Conservation (phyloP, 2,797 vertebrate species). For the Hirundo rustica region DNA sequence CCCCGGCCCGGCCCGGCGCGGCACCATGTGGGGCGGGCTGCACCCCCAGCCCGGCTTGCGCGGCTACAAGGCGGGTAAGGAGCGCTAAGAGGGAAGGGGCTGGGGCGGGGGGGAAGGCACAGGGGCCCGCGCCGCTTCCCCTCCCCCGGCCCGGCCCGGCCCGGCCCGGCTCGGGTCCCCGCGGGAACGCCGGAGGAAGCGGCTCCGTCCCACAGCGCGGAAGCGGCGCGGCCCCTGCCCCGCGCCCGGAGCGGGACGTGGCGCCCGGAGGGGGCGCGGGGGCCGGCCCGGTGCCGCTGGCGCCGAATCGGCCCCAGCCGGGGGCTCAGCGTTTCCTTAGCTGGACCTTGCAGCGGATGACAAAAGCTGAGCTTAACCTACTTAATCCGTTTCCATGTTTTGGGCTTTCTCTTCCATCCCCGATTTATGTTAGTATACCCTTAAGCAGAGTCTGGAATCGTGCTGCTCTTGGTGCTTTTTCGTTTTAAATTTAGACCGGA, state of each 20-base stretch:
- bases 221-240: neutral
- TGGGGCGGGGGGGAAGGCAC: neutral
- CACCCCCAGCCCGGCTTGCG: slow-evolving; percentile 41
- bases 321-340: neutral
- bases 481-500: neutral
- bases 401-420: neutral
- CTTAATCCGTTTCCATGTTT: neutral
- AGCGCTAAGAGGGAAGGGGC: neutral
- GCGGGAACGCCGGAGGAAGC: neutral
- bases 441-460: neutral
- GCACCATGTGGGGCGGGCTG: slow-evolving; percentile 63
- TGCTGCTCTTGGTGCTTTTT: neutral
- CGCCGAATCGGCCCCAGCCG: neutral
- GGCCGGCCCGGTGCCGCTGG: neutral
- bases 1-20: neutral
- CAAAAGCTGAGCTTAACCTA: neutral
- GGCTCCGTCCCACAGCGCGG: neutral
- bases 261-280: neutral
- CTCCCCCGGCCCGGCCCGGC: no score
- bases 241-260: neutral
- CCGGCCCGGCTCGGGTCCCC: neutral
- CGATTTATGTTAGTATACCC: neutral
- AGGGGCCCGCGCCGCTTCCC: neutral
- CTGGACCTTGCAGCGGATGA: neutral
- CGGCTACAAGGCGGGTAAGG: slow-evolving; percentile 49